Conservation (phyloP, 1,140 invertebrate genomes). For the Maniola jurtina region DNA sequence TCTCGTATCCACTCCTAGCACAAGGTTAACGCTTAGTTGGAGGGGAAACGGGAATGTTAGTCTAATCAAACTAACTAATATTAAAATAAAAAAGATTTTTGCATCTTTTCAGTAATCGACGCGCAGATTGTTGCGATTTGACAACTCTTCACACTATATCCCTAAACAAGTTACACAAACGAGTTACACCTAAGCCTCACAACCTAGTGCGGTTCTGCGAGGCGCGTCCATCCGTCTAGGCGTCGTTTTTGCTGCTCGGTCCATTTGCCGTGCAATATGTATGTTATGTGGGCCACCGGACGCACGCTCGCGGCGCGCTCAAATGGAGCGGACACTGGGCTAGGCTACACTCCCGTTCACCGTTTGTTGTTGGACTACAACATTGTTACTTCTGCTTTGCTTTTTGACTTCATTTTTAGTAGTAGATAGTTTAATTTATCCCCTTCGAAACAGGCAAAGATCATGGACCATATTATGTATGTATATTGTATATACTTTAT, state of each 20-base stretch:
- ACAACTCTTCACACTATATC: background rate
- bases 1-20: too few species aligned
- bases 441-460: too few species aligned
- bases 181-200: background rate
- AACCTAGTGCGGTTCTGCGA: conserved; percentile 26
- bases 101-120: too few species aligned
- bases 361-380: background rate
- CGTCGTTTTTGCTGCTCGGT: conserved; percentile 62
- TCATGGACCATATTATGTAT: too few species aligned
- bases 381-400: background rate
- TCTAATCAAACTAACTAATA: too few species aligned
- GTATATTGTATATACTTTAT: too few species aligned
- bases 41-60: too few species aligned
- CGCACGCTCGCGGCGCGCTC: conserved; percentile 36
- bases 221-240: conserved; percentile 50
- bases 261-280: conserved; percentile 73
- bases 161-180: conserved; percentile 2
- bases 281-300: conserved; percentile 72
- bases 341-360: conserved; percentile 14
- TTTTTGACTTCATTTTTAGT: too few species aligned
- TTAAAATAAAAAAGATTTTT: too few species aligned
- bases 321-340: conserved; percentile 67
- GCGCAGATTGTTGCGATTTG: too few species aligned
- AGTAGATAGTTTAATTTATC: too few species aligned
- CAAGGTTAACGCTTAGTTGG: too few species aligned